Conservation (phyloP, 2,888 invertebrate species). For the Agriopis aurantiaria region DNA sequence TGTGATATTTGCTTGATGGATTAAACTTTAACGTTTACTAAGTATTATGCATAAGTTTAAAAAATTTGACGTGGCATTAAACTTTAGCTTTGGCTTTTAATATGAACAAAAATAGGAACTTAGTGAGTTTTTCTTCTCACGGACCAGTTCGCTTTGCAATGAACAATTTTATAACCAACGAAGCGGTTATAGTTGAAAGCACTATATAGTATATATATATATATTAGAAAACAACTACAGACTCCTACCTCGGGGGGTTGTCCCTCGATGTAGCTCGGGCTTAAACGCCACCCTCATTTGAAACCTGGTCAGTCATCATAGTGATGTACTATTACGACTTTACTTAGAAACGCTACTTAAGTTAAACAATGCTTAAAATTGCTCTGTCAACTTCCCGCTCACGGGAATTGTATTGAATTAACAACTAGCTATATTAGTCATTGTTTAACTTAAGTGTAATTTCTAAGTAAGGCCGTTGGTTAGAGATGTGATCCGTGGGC, state of each 20-base stretch:
- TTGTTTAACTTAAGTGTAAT: too few species aligned
- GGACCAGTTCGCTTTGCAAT: not conserved
- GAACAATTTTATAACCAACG: not conserved
- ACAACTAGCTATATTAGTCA: too few species aligned
- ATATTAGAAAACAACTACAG: too few species aligned
- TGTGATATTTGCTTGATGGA: not conserved
- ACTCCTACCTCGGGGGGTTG: too few species aligned
- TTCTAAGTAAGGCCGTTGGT: not conserved
- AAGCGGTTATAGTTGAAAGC: not conserved
- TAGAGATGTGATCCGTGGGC: not conserved
- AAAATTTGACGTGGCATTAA: not conserved
- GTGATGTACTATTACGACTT: not conserved
- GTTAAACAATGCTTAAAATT: too few species aligned
- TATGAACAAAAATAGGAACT: not conserved
- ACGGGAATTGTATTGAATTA: too few species aligned
- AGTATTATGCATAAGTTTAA: not conserved
- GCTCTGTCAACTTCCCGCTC: too few species aligned
- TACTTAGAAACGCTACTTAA: too few species aligned
- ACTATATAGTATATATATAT: too few species aligned
- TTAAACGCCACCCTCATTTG: not conserved
- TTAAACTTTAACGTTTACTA: not conserved
- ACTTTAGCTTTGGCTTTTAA: not conserved
- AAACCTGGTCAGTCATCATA: not conserved
- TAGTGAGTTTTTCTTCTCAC: not conserved
- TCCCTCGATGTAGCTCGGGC: too few species aligned